Conservation (phyloP, 2,797 vertebrate species). For the Crypturellus tataupa region DNA sequence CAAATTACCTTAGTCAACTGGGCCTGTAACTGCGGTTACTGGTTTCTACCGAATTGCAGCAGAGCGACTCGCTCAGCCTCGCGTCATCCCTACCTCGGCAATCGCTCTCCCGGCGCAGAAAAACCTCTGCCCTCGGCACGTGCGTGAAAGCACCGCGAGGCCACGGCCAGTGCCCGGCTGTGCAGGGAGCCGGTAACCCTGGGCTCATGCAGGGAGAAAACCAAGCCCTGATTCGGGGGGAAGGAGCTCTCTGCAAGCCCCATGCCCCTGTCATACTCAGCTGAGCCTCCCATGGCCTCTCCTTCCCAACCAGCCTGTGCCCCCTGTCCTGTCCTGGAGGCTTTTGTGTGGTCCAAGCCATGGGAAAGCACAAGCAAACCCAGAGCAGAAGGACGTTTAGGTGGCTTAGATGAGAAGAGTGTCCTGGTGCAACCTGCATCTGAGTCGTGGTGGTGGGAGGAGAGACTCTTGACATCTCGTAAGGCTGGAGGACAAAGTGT, state of each 20-base stretch:
- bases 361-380: neutral
- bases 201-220: neutral
- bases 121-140: neutral
- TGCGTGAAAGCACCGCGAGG: neutral
- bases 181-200: neutral
- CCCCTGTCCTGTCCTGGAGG: neutral
- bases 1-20: constrained; percentile 44
- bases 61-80: constrained; percentile 46
- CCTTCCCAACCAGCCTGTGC: neutral
- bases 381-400: neutral
- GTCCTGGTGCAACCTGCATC: neutral
- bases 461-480: neutral
- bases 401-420: neutral
- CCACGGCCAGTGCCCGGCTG: neutral
- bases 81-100: neutral
- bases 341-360: neutral
- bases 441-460: neutral
- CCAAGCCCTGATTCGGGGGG: neutral
- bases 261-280: neutral
- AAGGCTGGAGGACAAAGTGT: neutral
- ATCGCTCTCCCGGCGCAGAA: constrained; percentile 2
- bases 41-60: constrained; percentile 51
- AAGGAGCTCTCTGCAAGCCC: neutral
- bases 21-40: constrained; percentile 33
- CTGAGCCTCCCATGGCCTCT: neutral